Conservation (phyloP, 2,797 vertebrate species). For the Loriculus beryllinus region DNA sequence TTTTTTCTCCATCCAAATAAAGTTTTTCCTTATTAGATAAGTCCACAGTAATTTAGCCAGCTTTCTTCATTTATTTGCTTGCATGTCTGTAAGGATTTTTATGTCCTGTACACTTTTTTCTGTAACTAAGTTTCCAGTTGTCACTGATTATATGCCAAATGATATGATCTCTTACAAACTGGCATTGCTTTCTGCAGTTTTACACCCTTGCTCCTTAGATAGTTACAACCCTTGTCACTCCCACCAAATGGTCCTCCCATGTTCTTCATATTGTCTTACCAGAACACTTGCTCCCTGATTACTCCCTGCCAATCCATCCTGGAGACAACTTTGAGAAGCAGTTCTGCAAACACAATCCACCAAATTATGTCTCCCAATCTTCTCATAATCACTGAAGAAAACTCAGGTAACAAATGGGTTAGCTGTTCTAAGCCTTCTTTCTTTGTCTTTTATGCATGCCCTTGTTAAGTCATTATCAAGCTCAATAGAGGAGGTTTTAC, state of each 20-base stretch:
- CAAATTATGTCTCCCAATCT: slow-evolving; percentile 8
- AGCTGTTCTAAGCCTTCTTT: background rate
- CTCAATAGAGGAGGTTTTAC: background rate
- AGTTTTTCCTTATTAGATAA: background rate
- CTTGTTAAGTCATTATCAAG: background rate
- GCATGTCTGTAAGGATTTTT: background rate
- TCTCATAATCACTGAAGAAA: slow-evolving; percentile 22
- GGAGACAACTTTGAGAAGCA: background rate
- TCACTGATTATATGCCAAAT: background rate
- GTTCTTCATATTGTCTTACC: background rate
- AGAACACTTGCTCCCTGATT: background rate
- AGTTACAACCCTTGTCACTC: background rate
- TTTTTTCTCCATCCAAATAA: background rate
- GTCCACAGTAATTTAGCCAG: background rate
- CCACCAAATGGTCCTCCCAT: background rate
- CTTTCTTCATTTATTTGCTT: background rate
- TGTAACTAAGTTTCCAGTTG: background rate
- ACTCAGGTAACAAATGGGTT: slow-evolving; percentile 22
- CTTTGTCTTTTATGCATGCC: background rate
- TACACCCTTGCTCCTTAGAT: background rate
- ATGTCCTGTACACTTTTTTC: background rate
- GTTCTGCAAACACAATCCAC: background rate
- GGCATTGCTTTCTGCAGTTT: background rate
- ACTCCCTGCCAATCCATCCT: background rate
- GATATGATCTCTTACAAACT: background rate